These are phyloP conservation scores for Dolichallabes microphthalmus DNA, from an alignment of 2,113 vertebrate species.

Conservation along the genomic window DNA sequence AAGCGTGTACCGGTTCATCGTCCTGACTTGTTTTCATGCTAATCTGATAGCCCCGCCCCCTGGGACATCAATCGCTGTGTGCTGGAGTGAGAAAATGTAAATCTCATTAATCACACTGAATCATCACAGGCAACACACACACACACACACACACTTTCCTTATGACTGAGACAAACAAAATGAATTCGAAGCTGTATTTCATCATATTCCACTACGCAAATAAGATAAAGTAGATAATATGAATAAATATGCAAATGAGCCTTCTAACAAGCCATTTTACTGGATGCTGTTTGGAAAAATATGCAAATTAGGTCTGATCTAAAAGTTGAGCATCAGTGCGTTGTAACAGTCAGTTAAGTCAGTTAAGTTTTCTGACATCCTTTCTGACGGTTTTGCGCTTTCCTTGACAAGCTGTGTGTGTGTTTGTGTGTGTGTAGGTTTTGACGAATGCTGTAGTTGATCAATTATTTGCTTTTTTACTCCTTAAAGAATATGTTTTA, in stretches of 20 bases:
- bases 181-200: background rate
- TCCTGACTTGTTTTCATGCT: background rate
- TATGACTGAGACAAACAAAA: background rate
- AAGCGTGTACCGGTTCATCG: background rate
- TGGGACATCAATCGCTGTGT: background rate
- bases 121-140: background rate
- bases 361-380: too few relatives aligned
- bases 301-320: background rate
- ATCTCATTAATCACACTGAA: background rate
- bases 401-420: too few relatives aligned
- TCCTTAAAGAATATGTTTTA: background rate
- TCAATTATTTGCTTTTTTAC: background rate
- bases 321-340: background rate
- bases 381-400: too few relatives aligned
- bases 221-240: background rate
- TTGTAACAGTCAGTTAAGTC: too few relatives aligned
- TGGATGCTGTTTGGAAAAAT: background rate
- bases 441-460: too few relatives aligned
- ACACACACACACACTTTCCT: background rate
- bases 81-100: conserved; percentile 1
- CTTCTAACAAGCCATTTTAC: background rate
- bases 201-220: background rate
- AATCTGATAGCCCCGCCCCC: background rate
- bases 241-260: conserved; percentile 3
- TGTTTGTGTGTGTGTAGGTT: too few relatives aligned